Evolutionary conservation across 64 coral and sea anemone genomes (phyloP).

Genomic region (Actinia equina): DNA sequence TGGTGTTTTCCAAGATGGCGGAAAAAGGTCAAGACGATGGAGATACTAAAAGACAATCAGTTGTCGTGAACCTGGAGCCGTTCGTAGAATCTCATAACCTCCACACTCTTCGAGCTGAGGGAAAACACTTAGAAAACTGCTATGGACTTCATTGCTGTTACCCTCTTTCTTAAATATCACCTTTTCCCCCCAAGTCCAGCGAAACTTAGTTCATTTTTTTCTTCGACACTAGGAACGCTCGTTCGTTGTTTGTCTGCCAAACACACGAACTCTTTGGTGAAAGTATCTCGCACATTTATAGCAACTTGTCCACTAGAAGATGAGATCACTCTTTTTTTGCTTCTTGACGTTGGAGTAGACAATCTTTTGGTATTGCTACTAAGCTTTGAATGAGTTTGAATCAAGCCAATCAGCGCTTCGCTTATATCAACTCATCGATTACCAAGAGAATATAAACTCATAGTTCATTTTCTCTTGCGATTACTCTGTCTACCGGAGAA

Average conservation of each 20-base stretch:
- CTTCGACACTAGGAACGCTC: constrained; percentile 8
- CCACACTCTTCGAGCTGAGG: constrained; percentile 17
- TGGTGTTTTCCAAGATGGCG: too few relatives aligned
- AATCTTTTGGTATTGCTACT: too few relatives aligned
- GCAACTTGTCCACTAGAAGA: constrained; percentile 1
- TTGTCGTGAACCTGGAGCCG: constrained; percentile 15
- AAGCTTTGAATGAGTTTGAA: too few relatives aligned
- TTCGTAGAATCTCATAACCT: constrained; percentile 29
- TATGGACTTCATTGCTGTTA: constrained; percentile 12
- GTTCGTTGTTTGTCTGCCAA: constrained; percentile 27
- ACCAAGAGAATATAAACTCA: too few relatives aligned
- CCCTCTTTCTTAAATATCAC: constrained; percentile 27
- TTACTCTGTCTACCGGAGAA: too few relatives aligned
- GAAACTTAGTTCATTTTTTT: constrained; percentile 23
- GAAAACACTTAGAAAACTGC: constrained; percentile 15
- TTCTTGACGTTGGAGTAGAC: too few relatives aligned
- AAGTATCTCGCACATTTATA: constrained; percentile 19
- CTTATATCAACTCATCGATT: too few relatives aligned
- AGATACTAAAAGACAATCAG: too few relatives aligned
- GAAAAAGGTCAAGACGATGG: too few relatives aligned
- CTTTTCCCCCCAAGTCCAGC: constrained; percentile 19
- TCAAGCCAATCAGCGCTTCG: too few relatives aligned
- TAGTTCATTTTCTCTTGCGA: too few relatives aligned
- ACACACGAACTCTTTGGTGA: constrained; percentile 31
- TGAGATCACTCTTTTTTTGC: constrained; percentile 23